A percentile compares a stretch with the other conserved stretches of the same genome.
phyloP scores from a whole-genome alignment of 2,113 vertebrate genomes.

The Prinia subflava region DNA sequence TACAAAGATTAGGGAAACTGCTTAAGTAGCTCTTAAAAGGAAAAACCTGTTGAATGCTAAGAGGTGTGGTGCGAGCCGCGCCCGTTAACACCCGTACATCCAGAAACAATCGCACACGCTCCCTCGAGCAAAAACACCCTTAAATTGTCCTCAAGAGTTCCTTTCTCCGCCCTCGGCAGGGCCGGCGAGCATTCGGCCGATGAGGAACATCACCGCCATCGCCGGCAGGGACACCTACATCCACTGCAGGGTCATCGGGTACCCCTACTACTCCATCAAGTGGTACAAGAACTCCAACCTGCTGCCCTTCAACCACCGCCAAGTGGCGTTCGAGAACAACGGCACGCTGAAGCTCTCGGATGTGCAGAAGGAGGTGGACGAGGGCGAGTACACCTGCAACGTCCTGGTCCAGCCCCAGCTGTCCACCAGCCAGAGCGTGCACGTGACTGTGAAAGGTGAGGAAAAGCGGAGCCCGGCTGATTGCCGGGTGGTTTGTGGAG shows the following conservation, averaged over 20 bases:
- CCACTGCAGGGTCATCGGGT: conserved; percentile 97
- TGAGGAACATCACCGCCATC: conserved; percentile 99
- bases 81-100: background rate
- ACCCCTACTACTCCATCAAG: conserved; percentile 98
- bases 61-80: background rate
- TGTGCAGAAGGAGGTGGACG: conserved; percentile 92
- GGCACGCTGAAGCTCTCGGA: conserved; percentile 94
- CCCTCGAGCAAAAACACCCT: background rate
- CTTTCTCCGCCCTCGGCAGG: conserved; percentile 79
- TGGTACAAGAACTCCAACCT: conserved; percentile 98
- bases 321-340: conserved; percentile 97
- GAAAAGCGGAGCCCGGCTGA: background rate
- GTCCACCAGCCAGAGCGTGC: conserved; percentile 94
- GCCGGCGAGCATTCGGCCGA: conserved; percentile 93
- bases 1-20: conserved; percentile 12
- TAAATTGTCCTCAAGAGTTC: conserved; percentile 75
- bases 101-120: background rate
- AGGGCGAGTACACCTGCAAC: conserved; percentile 95
- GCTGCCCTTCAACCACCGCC: conserved; percentile 96
- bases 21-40: conserved; percentile 23
- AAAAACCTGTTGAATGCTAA: background rate
- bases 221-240: conserved; percentile 94
- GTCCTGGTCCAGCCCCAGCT: conserved; percentile 95
- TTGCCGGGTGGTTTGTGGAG: background rate
- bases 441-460: conserved; percentile 92